Base-by-base conservation (phyloP, 2,113 vertebrate genomes). In the Columbina picui region DNA sequence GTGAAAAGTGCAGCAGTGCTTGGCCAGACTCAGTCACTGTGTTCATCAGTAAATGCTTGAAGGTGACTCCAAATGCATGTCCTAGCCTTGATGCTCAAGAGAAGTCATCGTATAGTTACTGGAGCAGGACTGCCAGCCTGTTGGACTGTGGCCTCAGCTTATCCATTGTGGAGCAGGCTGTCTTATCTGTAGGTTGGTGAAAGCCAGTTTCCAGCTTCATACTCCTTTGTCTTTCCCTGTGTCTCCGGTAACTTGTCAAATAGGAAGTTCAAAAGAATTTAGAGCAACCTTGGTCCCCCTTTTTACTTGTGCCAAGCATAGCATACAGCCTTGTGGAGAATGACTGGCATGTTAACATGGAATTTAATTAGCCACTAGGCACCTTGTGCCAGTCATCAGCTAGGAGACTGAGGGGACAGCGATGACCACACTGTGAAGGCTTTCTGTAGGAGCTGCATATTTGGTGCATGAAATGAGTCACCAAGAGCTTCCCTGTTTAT, bases 81-180 rank as follows among this genome's bases (percentile, higher is more conserved):
- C 23, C 25, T 25, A 45, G 34, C 29, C 13, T 55, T 5, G 8
- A 34, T 80, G 26, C 38, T 84, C 64, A 38, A 49, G 65, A 85
- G 43, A 75, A 70, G 29, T 69, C 14, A 32, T 45, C 27, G 26
- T 30, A 6, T 17, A 59, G 15, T 21, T 89, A 32, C 78, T 69
- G 71, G 14, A 81, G 32, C 17, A 73, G 61, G 64, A n/a, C 59
- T 59, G 47, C 13, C 29, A 61, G 49, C 55, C 53, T 69, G 9
- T 22, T 0, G 0, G 41, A 60, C 19, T 1, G 2, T 7, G 36
- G 32, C 49, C 26, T 87, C 57, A 76, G n/a, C 9, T 71, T 52
- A 43, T 23, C 25, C 14, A 4, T 8, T 71, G 41, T 45, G 39
- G 45, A 83, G 61, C 0, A 0, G 39, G 14, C 25, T 80, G 47